Conservation (phyloP, 2,113 vertebrate species). For the Notechis scutatus region DNA sequence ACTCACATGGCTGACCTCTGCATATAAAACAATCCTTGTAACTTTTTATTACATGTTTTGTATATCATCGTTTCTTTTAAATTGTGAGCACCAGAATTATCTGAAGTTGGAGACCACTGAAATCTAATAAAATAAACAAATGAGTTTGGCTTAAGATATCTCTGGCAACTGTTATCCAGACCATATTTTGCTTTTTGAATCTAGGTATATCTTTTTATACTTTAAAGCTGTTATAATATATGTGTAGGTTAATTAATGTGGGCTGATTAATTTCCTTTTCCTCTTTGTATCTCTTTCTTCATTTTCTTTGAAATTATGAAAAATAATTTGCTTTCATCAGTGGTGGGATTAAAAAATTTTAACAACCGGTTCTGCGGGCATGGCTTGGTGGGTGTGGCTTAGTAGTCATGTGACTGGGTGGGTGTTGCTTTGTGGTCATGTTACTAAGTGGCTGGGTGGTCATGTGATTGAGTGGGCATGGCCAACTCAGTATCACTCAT, state of each 20-base stretch:
- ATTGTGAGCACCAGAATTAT: neutral
- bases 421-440: too few relatives aligned
- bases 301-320: neutral
- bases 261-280: neutral
- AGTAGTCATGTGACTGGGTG: too few relatives aligned
- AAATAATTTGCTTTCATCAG: neutral
- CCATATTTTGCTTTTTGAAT: neutral
- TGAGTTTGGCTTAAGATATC: neutral
- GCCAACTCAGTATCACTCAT: too few relatives aligned
- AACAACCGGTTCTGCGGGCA: too few relatives aligned
- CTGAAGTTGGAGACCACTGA: neutral
- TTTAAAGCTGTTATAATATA: neutral
- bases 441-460: too few relatives aligned
- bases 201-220: neutral
- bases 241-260: neutral
- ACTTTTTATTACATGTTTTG: neutral
- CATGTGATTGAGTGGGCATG: too few relatives aligned
- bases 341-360: too few relatives aligned
- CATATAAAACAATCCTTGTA: neutral
- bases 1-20: neutral
- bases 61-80: neutral
- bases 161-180: neutral
- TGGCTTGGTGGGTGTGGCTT: too few relatives aligned
- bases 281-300: neutral
- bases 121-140: neutral